Evolutionary conservation across 2,888 invertebrate species (phyloP).

Genomic region (Drosophila leonis): DNA sequence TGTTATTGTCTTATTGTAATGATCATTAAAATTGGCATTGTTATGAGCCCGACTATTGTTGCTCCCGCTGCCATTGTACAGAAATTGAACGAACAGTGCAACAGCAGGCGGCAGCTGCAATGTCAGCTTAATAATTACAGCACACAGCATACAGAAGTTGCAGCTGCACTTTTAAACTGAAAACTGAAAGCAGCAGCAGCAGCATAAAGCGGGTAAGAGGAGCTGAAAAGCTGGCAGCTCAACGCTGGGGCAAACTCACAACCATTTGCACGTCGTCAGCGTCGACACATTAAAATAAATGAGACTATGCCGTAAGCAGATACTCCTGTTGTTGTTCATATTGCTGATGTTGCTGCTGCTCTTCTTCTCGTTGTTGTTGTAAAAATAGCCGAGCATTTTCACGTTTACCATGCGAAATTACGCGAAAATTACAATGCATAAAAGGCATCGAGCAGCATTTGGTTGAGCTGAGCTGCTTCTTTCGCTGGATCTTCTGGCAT

Average conservation of each 20-base stretch:
- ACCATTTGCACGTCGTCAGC: conserved; percentile 78
- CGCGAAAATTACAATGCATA: conserved; percentile 77
- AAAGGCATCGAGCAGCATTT: conserved; percentile 46
- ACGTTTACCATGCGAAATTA: conserved; percentile 73
- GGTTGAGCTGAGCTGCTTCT: conserved; percentile 21
- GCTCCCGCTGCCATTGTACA: conserved; percentile 10
- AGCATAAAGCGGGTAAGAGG: neutral
- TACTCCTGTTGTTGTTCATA: conserved; percentile 28
- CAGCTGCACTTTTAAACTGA: conserved; percentile 63
- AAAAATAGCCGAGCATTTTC: conserved; percentile 57
- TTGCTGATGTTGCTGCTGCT: conserved; percentile 27
- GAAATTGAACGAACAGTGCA: conserved; percentile 56
- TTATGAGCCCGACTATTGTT: conserved; percentile 52
- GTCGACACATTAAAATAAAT: conserved; percentile 78
- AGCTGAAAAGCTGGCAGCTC: conserved; percentile 47
- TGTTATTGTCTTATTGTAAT: conserved; percentile 74
- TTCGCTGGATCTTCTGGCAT: conserved; percentile 39
- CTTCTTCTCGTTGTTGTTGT: conserved; percentile 25
- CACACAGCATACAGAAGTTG: conserved; percentile 23
- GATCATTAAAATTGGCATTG: conserved; percentile 78
- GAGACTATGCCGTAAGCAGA: conserved; percentile 75
- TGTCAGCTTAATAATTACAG: conserved; percentile 77
- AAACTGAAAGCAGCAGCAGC: conserved; percentile 15
- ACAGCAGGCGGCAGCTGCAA: conserved; percentile 62
- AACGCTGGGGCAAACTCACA: conserved; percentile 58